Base-by-base conservation (phyloP, 2,888 invertebrate genomes). In the Drosophila diplacantha region DNA sequence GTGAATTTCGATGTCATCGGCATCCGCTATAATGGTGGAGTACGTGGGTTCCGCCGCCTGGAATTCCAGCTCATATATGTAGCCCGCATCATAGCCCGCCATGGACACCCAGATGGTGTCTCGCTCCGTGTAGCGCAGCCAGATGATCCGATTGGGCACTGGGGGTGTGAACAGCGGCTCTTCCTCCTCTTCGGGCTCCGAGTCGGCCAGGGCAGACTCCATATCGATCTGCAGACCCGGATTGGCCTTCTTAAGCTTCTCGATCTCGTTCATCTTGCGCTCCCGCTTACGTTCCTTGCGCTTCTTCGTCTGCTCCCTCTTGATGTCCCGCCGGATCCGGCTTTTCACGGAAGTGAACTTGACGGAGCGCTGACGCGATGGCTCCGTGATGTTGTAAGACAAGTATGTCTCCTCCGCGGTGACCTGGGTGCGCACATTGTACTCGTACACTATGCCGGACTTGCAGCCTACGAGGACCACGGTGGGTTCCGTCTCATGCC, bases 21-120 rank as follows among this genome's bases (percentile, higher is more conserved):
- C 91, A 63, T 90, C 90, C 7, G 85, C 79, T 12, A 93, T 88
- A 32, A 90, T 72, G 4, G 88, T 89, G 70, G 89, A 90, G 38
- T 78, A 85, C 3, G 88, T 65, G 0, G 91, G 91, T 26, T 89
- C 88, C 1, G 87, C 84, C 44, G 88, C 85, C 20, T 88, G 88
- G 34, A 90, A 89, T 29, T 76, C 55, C 22, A 87, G 91, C 85
- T 93, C 92, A 75, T 93, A 93, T 67, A 93, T 89, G 71, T 91
- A 93, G 24, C 93, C 93, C 4, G 92, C 91, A 83, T 93, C 93
- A 71, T 90, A 93, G 24, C 92, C 93, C 3, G 88, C 90, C 89
- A 93, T 89, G 0, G 92, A 91, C 0, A 93, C 71, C 91, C 92
- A 92, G 55, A 93, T 87, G 0, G 90, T 91, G 22, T 89, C 84